Conservation (phyloP, 2,113 vertebrate genomes). For the Calidris pygmaea region DNA sequence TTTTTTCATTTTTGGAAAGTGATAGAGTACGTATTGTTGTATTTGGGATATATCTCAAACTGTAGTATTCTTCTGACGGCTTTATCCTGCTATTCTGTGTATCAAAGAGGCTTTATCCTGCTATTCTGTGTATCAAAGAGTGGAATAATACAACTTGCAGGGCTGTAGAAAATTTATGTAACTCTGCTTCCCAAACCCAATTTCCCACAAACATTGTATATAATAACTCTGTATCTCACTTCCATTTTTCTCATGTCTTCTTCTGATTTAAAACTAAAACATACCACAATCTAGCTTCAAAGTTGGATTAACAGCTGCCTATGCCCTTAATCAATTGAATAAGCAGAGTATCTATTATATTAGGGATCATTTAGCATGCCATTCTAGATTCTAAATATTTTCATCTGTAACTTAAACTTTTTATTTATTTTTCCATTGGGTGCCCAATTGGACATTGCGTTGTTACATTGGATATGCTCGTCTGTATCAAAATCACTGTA, state of each 20-base stretch:
- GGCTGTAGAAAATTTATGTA: background rate
- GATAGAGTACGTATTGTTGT: background rate
- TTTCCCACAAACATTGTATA: background rate
- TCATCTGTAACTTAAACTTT: background rate
- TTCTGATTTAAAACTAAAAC: background rate
- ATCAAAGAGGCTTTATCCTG: background rate
- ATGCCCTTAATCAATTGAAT: background rate
- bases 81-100: background rate
- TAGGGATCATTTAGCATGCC: background rate
- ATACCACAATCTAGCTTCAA: background rate
- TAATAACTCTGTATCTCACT: background rate
- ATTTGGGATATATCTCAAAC: background rate
- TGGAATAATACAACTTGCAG: background rate
- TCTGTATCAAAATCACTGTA: background rate
- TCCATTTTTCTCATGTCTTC: background rate
- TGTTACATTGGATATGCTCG: background rate
- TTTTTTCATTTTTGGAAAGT: background rate
- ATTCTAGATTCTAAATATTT: background rate
- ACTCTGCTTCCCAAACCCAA: background rate
- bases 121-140: background rate
- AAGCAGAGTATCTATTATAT: background rate
- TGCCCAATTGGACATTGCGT: background rate
- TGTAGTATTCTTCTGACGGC: background rate
- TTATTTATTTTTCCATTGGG: background rate
- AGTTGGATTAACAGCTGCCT: background rate